A percentile compares a stretch with the other conserved stretches of the same genome.
phyloP scores from a whole-genome alignment of 2,113 vertebrate species.

The Propithecus coquereli region DNA sequence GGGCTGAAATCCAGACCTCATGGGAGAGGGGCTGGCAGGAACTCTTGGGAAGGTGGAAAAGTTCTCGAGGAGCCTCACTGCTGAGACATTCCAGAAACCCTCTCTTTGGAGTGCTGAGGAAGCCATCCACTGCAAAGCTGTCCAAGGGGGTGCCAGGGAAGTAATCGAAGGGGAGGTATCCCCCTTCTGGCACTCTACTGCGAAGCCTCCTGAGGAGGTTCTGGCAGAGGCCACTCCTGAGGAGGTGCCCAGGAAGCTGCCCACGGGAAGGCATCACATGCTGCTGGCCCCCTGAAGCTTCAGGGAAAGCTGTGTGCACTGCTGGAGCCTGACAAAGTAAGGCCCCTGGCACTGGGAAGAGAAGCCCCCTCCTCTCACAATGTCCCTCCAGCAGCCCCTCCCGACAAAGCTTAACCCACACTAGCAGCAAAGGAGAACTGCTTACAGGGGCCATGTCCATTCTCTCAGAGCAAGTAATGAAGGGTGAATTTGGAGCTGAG shows the following conservation, averaged over 20 bases:
- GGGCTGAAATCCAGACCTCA: neutral
- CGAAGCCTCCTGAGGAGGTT: neutral
- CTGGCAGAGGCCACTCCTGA: neutral
- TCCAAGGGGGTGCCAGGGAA: neutral
- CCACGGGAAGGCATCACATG: neutral
- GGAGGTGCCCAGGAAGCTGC: neutral
- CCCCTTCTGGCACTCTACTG: neutral
- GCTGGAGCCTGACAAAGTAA: too few relatives aligned
- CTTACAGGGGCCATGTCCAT: neutral
- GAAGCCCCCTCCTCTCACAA: neutral
- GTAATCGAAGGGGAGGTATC: neutral
- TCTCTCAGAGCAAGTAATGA: neutral
- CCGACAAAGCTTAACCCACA: neutral
- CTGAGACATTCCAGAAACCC: neutral
- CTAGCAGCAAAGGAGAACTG: neutral
- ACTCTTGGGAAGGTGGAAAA: neutral
- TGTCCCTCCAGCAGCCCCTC: neutral
- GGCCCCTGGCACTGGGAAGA: neutral
- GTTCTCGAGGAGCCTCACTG: neutral
- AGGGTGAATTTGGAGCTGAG: neutral
- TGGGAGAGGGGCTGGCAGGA: rapidly evolving
- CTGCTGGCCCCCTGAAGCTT: neutral
- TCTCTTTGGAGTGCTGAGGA: neutral
- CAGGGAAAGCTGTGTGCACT: neutral
- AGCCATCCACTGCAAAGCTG: neutral